Evolutionary conservation across 2,888 invertebrate genomes (phyloP), one percentile per base, ranked within the genome.

Genomic region (Athalia rosae): DNA sequence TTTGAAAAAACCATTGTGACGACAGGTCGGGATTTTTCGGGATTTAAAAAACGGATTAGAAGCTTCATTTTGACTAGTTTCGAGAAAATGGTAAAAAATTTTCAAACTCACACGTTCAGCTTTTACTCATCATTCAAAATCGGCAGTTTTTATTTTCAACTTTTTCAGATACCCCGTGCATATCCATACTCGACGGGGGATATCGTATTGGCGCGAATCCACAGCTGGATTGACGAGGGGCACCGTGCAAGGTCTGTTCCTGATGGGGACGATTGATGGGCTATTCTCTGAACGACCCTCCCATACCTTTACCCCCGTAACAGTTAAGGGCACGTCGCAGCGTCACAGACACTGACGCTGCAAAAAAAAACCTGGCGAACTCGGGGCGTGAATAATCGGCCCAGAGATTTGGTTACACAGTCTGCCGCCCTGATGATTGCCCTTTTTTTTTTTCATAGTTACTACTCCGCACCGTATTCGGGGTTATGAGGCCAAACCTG

Each of bases 231-330:
- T 61, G 74, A 74, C 74, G 74, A 61, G 74, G 58, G 58, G 71
- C 13, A 53, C 53, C 50, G 28, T n/a, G 58, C 74, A 74, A 50
- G 50, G 74, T 59, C 74, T 74, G 74, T 61, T 74, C 74, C 47
- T 62, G 74, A 74, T 74, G 74, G 61, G 59, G 74, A 74, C 74
- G 74, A 74, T 74, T 74, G 74, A 74, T 74, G 74, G 74, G 62
- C 71, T 28, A 74, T 62, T 61, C 62, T 62, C 74, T 74, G 48
- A 71, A 13, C 48, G 9, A 47, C 41, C 50, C 74, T 53, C 67
- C 67, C 67, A 67, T 53, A 53, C 71, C 58, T 71, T 71, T 58
- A 43, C 28, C 56, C 71, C 45, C n/a, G n/a, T 3, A 43, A 28
- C 62, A 53, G 11, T 9, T 53, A 53, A 9, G 6, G 53, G 11